Evolutionary conservation across 2,888 invertebrate species (phyloP), one percentile per base, ranked within the genome.

Genomic region (Tetanocera ferruginea): DNA sequence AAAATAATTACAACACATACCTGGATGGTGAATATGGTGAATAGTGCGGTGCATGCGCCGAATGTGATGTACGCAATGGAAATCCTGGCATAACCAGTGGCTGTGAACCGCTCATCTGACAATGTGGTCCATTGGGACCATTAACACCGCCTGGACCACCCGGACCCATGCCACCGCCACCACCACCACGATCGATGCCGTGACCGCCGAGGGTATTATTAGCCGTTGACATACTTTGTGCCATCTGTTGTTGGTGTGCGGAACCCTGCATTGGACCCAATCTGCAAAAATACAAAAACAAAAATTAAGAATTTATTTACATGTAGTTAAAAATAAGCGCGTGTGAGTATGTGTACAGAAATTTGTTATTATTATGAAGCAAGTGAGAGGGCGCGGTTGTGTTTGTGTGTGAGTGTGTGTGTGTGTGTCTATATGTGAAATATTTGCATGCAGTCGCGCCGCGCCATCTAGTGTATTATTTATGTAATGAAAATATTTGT

Each of bases 21-120:
- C 97, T 94, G 89, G 96, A 96, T 89, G 96, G 96, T 86, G 96
- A 96, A 92, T 96, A 96, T 83, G 96, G 96, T 89, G 95, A 95
- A 86, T 96, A 95, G 90, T 95, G 95, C 85, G 94, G 94, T 88
- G 95, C 94, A 87, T 92, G 91, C 82, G 91, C 91, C 87, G 91
- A 90, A 87, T 91, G 91, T 85, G 92, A 91, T 83, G 92, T 91
- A 81, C 95, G 93, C 85, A 95, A 92, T 70, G 96, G 96, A 91
- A 96, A 96, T 87, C 95, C 96, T 79, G 96, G 95, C 94, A 96
- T 95, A 85, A 96, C 96, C 89, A 96, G 92, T 76, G 95, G 94
- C 88, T 94, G 93, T 88, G 92, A 93, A 84, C 93, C 92, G 84
- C 90, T 92, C 83, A 93, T 93, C 90, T 94, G 93, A 90, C 93